phyloP scores from a whole-genome alignment of 92 coral and sea anemone genomes.

The Palythoa grandis region DNA sequence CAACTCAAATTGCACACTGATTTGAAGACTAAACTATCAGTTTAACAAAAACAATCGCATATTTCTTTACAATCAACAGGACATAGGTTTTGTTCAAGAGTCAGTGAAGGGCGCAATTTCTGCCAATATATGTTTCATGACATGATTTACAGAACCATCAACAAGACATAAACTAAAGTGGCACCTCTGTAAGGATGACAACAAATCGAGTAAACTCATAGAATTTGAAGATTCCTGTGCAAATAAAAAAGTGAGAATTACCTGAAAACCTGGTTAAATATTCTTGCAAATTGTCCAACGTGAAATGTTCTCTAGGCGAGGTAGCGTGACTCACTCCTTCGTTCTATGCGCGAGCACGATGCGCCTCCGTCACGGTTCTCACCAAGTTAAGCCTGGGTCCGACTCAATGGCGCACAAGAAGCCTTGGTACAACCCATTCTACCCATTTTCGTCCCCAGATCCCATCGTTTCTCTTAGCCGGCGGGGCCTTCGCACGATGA shows the following conservation, averaged over 20 bases:
- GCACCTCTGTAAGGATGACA: background rate
- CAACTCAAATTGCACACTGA: background rate
- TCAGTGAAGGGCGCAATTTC: background rate
- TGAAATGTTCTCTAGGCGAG: background rate
- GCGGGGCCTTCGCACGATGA: too few species aligned
- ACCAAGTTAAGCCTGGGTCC: conserved; percentile 16
- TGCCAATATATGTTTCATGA: background rate
- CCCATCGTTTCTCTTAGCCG: too few species aligned
- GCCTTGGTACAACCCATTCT: background rate
- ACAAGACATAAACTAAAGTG: background rate
- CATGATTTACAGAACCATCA: background rate
- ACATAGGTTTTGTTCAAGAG: background rate
- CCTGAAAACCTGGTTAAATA: conserved; percentile 42
- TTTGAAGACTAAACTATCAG: background rate
- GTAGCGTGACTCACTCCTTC: conserved; percentile 39
- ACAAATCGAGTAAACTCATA: background rate
- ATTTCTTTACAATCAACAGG: background rate
- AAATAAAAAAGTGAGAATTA: conserved; percentile 8
- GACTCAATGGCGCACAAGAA: background rate
- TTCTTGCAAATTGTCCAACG: conserved; percentile 12
- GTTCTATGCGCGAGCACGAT: conserved; percentile 41
- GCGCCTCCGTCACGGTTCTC: background rate
- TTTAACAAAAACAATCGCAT: background rate
- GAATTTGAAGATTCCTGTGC: background rate
- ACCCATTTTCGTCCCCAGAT: too few species aligned